Evolutionary conservation across 2,888 invertebrate species (phyloP).

Genomic region (Subacronicta megacephala): DNA sequence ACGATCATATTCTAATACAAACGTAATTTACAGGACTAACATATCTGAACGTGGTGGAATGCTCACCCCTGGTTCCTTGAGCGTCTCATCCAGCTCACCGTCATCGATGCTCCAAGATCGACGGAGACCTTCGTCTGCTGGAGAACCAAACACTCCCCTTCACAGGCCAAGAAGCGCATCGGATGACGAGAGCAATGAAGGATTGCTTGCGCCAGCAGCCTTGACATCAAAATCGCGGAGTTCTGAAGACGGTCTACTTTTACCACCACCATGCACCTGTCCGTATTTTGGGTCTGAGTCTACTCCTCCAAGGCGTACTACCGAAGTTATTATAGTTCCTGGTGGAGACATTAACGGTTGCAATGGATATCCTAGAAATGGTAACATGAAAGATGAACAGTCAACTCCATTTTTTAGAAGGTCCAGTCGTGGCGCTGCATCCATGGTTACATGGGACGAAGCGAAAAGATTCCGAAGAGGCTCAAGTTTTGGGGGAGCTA

Average conservation of each 20-base stretch:
- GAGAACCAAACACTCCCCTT: conserved; percentile 74
- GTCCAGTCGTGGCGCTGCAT: conserved; percentile 91
- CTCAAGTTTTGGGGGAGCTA: conserved; percentile 92
- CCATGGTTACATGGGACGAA: conserved; percentile 94
- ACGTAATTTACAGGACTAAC: conserved; percentile 73
- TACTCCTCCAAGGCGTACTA: conserved; percentile 84
- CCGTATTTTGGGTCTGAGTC: conserved; percentile 94
- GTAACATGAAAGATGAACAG: conserved; percentile 78
- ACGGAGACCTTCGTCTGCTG: conserved; percentile 78
- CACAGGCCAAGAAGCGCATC: conserved; percentile 83
- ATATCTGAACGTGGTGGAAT: conserved; percentile 82
- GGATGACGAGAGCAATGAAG: conserved; percentile 82
- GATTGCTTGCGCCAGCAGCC: conserved; percentile 76
- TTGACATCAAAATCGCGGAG: conserved; percentile 82
- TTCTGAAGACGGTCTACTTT: conserved; percentile 86
- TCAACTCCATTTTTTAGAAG: conserved; percentile 86
- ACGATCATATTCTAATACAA: conserved; percentile 9
- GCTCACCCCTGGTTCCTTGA: conserved; percentile 84
- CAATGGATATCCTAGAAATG: conserved; percentile 78
- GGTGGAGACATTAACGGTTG: conserved; percentile 86
- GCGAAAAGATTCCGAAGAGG: conserved; percentile 91
- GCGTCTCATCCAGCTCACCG: conserved; percentile 85
- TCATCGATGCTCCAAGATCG: conserved; percentile 85
- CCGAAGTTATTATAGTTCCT: conserved; percentile 87
- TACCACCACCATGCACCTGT: conserved; percentile 94